phyloP scores from a whole-genome alignment of 2,888 invertebrate species.

The Flabesymbios commensalis region DNA sequence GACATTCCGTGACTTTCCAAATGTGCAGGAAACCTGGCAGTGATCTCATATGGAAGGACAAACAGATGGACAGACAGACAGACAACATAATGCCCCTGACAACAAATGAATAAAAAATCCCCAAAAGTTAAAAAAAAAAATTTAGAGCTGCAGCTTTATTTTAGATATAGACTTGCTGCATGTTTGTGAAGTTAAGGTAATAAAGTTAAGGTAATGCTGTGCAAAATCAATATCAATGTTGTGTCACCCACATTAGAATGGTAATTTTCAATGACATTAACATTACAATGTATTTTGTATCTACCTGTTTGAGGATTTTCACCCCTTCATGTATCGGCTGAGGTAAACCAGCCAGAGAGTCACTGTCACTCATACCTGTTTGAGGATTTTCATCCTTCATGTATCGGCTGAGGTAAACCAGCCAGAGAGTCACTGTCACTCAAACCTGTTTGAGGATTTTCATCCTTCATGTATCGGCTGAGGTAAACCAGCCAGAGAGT shows the following conservation, averaged over 20 bases:
- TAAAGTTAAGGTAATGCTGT: no score
- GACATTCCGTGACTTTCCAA: no score
- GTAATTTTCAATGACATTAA: no score
- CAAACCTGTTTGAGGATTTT: conserved; percentile 78
- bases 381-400: conserved; percentile 92
- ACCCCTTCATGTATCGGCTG: conserved; percentile 97
- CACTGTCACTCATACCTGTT: conserved; percentile 73
- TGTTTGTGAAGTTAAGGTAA: no score
- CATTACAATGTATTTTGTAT: no score
- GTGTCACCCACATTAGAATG: no score
- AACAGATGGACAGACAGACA: not conserved
- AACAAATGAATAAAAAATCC: not conserved
- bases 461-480: no score
- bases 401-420: conserved; percentile 94
- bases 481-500: no score
- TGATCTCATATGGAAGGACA: not conserved
- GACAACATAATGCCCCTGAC: not conserved
- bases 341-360: conserved; percentile 92
- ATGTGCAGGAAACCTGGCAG: no score
- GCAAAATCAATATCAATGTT: no score
- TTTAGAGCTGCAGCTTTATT: no score
- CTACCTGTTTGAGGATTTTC: conserved; percentile 79
- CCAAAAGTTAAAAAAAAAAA: not conserved
- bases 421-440: conserved; percentile 84
- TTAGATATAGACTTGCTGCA: no score